Percentiles rank a stretch among this genome's conserved stretches.
These are phyloP conservation scores for Stichodactyla mertensii DNA, from an alignment of 64 coral and sea anemone species.

Conservation along the genomic window DNA sequence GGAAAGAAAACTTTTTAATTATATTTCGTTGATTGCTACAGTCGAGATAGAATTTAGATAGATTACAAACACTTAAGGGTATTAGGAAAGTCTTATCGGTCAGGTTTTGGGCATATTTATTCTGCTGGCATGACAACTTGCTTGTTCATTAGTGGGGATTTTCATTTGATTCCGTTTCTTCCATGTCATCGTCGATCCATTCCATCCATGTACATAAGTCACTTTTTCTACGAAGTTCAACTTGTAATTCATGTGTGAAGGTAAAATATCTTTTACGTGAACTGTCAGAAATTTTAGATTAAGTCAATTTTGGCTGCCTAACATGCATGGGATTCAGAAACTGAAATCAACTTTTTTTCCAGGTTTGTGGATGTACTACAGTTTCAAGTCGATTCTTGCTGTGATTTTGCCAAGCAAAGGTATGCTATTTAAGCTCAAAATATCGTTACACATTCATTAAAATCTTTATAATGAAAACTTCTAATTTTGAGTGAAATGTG, in stretches of 20 bases:
- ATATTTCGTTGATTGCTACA: not conserved
- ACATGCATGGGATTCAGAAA: not conserved
- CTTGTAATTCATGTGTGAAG: not conserved
- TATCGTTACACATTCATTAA: no score
- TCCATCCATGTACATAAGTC: not conserved
- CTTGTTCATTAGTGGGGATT: not conserved
- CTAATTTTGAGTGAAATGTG: no score
- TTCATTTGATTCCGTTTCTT: not conserved
- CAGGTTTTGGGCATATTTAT: not conserved
- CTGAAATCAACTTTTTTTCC: not conserved
- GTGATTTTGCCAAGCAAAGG: not conserved
- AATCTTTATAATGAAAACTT: no score
- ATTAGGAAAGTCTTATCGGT: slow-evolving; percentile 11
- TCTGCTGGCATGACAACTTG: not conserved
- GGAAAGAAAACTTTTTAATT: not conserved
- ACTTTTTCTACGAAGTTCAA: not conserved
- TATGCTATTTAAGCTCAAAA: not conserved
- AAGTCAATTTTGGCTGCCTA: not conserved
- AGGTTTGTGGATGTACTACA: not conserved
- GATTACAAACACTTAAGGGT: slow-evolving; percentile 8
- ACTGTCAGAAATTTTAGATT: not conserved
- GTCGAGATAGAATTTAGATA: slow-evolving; percentile 4
- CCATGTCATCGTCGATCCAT: not conserved
- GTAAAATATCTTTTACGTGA: not conserved
- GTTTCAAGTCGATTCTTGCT: not conserved